These are phyloP conservation scores for Bombus waltoni DNA, from an alignment of 1,140 invertebrate species.

Conservation along the genomic window DNA sequence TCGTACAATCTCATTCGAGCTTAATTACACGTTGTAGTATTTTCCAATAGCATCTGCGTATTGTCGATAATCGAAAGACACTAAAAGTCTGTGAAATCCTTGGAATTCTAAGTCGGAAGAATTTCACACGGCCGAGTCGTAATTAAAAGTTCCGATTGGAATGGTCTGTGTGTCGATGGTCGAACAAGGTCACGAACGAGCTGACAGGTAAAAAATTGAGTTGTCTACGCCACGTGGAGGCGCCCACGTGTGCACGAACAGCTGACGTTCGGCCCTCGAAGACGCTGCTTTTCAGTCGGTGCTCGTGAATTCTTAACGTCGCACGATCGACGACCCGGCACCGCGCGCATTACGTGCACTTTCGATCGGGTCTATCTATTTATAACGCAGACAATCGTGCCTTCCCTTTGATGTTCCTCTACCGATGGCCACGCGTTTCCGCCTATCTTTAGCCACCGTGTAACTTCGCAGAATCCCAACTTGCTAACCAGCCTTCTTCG, in stretches of 20 bases:
- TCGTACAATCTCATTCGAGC: no score
- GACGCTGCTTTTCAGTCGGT: constrained; percentile 17
- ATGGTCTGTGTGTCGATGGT: neutral
- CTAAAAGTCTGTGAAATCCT: no score
- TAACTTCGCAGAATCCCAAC: neutral
- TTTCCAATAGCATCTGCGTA: no score
- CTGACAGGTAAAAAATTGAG: neutral
- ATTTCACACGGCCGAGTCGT: no score
- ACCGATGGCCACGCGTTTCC: constrained; percentile 53
- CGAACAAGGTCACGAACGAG: neutral
- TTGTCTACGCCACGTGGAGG: constrained; percentile 3
- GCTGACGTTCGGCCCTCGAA: constrained; percentile 8
- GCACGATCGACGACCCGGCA: constrained; percentile 43
- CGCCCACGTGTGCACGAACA: constrained; percentile 39
- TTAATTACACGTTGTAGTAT: no score
- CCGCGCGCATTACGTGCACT: constrained; percentile 48
- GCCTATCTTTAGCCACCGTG: constrained; percentile 56
- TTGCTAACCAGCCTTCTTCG: neutral
- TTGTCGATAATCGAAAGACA: no score
- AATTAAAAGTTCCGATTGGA: no score
- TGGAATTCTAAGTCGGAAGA: no score
- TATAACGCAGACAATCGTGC: constrained; percentile 62
- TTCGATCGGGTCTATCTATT: constrained; percentile 62
- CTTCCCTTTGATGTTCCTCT: constrained; percentile 55
- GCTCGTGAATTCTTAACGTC: constrained; percentile 55